Base-by-base conservation (phyloP, 2,888 invertebrate genomes). In the Lydus trimaculatus region DNA sequence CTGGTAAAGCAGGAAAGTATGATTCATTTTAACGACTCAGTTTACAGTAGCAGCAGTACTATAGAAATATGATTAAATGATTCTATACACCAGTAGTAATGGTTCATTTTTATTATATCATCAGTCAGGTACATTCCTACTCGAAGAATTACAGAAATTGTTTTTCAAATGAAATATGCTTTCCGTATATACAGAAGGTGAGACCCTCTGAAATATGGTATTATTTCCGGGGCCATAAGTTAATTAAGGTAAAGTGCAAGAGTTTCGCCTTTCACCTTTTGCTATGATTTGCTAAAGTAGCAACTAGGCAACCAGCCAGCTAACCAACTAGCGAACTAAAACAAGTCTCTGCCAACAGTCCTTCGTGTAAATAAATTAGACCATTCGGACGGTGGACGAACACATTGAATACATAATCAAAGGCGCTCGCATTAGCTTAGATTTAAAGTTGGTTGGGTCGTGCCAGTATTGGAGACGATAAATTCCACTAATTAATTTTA, bases 401-500 rank as follows among this genome's bases (percentile, higher is more conserved):
- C 74, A 76, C 75, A 74, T 73, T 79, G 80, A 80, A 82, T 81
- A 80, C 79, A 74, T 81, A 81, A 82, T 82, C 78, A 79, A 78
- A 76, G 76, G 78, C 28, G 67, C 75, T 72, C 68, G 76, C 75
- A 73, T 78, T 76, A 77, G 76, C 78, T 72, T 78, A 80, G 80
- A 82, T 81, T 80, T 80, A 80, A 80, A 80, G 77, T 79, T 79
- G 75, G 75, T 74, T 73, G 75, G 76, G 71, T 74, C 74, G 74
- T 72, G 79, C 76, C 76, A 74, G 75, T 78, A 78, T 80, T 79
- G 77, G 75, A 76, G 77, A 77, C 80, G 75, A 81, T 83, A 83
- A 83, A 82, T 83, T 81, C 77, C 74, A 74, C 79, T 81, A 83
- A 83, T 82, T 83, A 83, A 83, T 83, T 83, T 83, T 79, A 80